phyloP scores from a whole-genome alignment of 2,888 invertebrate genomes.

The Latrodectus hesperus region DNA sequence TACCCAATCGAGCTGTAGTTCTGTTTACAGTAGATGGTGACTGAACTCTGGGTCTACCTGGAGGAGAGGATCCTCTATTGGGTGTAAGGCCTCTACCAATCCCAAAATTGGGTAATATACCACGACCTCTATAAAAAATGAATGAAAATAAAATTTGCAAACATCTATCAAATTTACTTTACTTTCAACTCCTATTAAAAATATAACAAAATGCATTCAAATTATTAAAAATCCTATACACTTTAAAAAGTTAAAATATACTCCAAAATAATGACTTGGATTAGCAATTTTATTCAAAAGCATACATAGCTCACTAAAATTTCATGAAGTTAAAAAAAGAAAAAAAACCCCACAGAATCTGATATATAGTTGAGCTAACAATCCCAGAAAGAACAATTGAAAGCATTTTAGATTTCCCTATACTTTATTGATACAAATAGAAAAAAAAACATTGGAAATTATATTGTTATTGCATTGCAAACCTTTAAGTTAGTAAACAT shows the following conservation, averaged over 20 bases:
- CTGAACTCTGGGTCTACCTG: constrained; percentile 26
- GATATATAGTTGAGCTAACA: no score
- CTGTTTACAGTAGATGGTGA: constrained; percentile 18
- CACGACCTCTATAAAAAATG: constrained; percentile 19
- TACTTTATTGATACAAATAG: no score
- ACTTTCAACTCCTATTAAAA: neutral
- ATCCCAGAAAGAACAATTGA: no score
- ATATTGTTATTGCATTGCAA: no score
- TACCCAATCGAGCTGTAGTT: constrained; percentile 15
- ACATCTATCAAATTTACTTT: neutral
- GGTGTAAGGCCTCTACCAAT: constrained; percentile 12
- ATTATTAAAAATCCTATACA: neutral
- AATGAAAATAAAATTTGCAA: neutral
- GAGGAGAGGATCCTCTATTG: constrained; percentile 32
- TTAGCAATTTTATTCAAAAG: neutral
- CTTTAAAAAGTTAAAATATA: neutral
- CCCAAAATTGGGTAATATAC: neutral
- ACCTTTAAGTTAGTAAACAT: no score
- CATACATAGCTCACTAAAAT: neutral
- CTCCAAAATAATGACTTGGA: neutral
- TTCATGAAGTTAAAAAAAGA: no score
- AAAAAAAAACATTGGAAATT: no score
- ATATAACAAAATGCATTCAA: neutral
- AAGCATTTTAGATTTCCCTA: no score
- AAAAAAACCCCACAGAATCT: no score